Percentiles rank a stretch among this genome's conserved stretches.
Conservation (phyloP, 1,140 invertebrate species). For the Anoplophora glabripennis region DNA sequence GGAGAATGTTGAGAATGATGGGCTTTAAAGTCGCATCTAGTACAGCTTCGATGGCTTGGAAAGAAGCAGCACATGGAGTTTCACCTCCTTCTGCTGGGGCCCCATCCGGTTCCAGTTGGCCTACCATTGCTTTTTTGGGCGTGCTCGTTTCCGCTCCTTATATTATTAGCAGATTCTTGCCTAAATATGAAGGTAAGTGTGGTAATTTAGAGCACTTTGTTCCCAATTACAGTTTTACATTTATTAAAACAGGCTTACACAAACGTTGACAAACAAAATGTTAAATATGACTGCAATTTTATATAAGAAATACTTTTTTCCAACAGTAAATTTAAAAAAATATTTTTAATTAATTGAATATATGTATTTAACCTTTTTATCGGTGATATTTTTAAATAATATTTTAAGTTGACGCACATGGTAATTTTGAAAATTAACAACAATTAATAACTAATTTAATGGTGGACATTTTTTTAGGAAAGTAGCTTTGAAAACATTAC, state of each 20-base stretch:
- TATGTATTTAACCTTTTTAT: too few relatives aligned
- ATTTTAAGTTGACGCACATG: too few relatives aligned
- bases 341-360: too few relatives aligned
- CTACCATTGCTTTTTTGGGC: slow-evolving; percentile 77
- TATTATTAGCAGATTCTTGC: slow-evolving; percentile 82
- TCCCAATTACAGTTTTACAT: too few relatives aligned
- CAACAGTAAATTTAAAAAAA: too few relatives aligned
- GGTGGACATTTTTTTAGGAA: not conserved
- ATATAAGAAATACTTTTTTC: too few relatives aligned
- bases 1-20: slow-evolving; percentile 67
- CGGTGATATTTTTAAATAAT: too few relatives aligned
- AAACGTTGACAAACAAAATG: too few relatives aligned
- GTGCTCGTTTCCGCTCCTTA: slow-evolving; percentile 87
- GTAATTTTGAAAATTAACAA: too few relatives aligned
- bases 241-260: too few relatives aligned
- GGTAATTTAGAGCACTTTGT: not conserved
- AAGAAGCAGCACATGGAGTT: slow-evolving; percentile 54
- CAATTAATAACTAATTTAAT: not conserved
- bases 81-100: slow-evolving; percentile 51
- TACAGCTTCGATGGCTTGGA: slow-evolving; percentile 53
- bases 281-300: too few relatives aligned
- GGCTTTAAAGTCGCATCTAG: slow-evolving; percentile 53
- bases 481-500: too few relatives aligned
- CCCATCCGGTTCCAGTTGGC: slow-evolving; percentile 59
- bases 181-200: slow-evolving; percentile 44